Percentiles rank a stretch among this genome's conserved stretches.
phyloP scores from a whole-genome alignment of 1,140 invertebrate genomes.

The Laodelphax striatellus region DNA sequence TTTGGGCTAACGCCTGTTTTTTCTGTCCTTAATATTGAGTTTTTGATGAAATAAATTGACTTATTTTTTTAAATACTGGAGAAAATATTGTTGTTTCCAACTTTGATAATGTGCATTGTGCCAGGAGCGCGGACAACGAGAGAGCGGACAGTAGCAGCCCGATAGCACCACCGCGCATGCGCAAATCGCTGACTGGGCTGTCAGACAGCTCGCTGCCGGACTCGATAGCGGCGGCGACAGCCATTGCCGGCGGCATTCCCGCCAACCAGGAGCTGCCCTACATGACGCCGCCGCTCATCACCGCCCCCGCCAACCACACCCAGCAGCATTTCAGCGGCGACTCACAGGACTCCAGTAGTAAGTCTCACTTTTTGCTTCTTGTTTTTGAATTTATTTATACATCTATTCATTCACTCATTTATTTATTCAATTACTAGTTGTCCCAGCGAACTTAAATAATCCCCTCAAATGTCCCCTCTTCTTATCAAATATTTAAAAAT shows the following conservation, averaged over 20 bases:
- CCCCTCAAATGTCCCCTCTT: no score
- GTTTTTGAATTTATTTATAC: no score
- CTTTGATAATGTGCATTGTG: no score
- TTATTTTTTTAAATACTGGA: no score
- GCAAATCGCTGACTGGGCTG: conserved; percentile 11
- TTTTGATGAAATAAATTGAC: no score
- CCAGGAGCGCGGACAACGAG: no score
- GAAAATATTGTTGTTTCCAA: no score
- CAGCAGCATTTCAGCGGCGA: conserved; percentile 68
- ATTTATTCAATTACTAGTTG: no score
- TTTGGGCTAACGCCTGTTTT: no score
- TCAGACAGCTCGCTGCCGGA: conserved; percentile 5
- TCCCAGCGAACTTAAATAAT: no score
- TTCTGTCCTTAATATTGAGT: no score
- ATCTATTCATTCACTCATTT: not conserved
- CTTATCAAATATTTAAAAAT: no score
- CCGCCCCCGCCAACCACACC: conserved; percentile 27
- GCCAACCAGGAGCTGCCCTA: conserved; percentile 80
- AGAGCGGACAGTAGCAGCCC: conserved; percentile 8
- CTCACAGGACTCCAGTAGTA: conserved; percentile 72
- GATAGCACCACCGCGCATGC: conserved; percentile 17
- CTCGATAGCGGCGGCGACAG: conserved; percentile 63
- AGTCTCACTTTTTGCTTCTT: conserved; percentile 28
- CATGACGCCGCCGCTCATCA: conserved; percentile 66
- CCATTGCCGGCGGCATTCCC: conserved; percentile 68